A percentile compares a stretch with the other conserved stretches of the same genome.
These are phyloP conservation scores for Eilema depressum DNA, from an alignment of 2,888 invertebrate species.

Conservation along the genomic window DNA sequence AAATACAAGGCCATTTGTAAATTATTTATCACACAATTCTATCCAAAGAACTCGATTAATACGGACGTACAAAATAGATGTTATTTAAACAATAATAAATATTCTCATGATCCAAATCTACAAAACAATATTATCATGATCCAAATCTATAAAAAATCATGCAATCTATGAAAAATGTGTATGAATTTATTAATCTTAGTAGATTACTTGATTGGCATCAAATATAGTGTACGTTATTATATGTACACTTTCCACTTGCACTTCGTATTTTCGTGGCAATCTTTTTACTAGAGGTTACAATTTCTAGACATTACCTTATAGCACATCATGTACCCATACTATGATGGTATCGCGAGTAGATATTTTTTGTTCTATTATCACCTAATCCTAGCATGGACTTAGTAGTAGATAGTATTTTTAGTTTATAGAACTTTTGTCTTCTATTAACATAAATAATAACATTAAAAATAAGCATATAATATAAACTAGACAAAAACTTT, in stretches of 20 bases:
- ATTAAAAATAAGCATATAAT: conserved; percentile 17
- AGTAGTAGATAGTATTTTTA: conserved; percentile 23
- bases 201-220: too few species aligned
- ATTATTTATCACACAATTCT: background rate
- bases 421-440: conserved; percentile 21
- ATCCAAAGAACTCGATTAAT: background rate
- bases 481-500: background rate
- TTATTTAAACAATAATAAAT: background rate
- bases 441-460: conserved; percentile 33
- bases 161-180: too few species aligned
- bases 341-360: conserved; percentile 32
- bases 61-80: background rate
- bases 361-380: conserved; percentile 26
- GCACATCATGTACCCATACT: background rate
- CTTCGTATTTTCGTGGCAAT: too few species aligned
- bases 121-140: too few species aligned
- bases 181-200: too few species aligned
- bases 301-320: too few species aligned
- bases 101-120: too few species aligned
- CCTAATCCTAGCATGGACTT: conserved; percentile 43
- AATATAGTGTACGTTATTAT: too few species aligned
- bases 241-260: too few species aligned
- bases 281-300: too few species aligned
- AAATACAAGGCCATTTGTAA: background rate
- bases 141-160: too few species aligned